Evolutionary conservation across 2,888 invertebrate species (phyloP).

Genomic region (Zootermopsis nevadensis): DNA sequence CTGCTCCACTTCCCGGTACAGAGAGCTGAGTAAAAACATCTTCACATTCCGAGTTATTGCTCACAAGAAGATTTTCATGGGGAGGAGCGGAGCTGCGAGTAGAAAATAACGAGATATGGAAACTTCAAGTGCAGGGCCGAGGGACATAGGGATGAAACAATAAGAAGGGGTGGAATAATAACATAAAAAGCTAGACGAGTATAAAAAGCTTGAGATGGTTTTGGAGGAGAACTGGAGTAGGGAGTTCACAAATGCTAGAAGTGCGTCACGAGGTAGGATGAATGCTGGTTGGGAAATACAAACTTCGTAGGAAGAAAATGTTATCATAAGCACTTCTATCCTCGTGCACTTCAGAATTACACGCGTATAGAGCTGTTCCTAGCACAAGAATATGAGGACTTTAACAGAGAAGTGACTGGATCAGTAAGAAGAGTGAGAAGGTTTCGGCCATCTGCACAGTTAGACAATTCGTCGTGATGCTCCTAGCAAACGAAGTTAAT

Average conservation of each 20-base stretch:
- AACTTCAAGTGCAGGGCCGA: background rate
- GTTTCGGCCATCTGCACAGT: no score
- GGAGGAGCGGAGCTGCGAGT: background rate
- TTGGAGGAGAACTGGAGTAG: background rate
- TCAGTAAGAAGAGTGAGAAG: no score
- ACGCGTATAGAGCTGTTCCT: background rate
- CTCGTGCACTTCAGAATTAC: background rate
- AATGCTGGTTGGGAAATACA: background rate
- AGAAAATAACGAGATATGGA: constrained; percentile 29
- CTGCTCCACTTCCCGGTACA: no score
- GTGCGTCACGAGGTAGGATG: background rate
- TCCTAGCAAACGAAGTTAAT: no score
- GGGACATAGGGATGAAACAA: constrained; percentile 13
- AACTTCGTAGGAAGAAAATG: background rate
- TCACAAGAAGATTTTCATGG: background rate
- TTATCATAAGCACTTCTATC: background rate
- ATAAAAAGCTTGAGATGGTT: constrained; percentile 14
- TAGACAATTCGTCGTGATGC: no score
- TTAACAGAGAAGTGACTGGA: no score
- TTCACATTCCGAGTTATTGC: constrained; percentile 23
- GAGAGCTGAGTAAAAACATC: background rate
- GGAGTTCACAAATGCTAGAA: constrained; percentile 24
- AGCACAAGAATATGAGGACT: no score
- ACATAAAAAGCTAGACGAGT: constrained; percentile 22
- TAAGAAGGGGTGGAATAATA: constrained; percentile 20